Evolutionary conservation across 2,797 vertebrate species (phyloP).

Genomic region (Gymnothorax javanicus): DNA sequence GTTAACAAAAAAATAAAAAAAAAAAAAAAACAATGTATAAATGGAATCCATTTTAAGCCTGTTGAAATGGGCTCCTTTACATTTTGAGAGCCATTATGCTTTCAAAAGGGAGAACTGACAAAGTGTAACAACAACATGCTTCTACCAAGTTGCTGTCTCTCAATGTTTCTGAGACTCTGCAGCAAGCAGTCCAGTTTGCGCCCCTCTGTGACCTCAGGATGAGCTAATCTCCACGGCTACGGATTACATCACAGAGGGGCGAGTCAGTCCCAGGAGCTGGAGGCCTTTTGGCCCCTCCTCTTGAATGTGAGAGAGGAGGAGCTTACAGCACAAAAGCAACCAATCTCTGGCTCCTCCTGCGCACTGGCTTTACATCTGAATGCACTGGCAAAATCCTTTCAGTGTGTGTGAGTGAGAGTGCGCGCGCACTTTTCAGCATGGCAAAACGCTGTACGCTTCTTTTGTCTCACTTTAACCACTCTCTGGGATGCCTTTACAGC

Average conservation of each 20-base stretch:
- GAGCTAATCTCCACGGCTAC: constrained; percentile 58
- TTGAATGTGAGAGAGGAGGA: not conserved
- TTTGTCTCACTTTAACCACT: constrained; percentile 64
- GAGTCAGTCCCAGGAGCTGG: constrained; percentile 62
- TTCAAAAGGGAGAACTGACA: not conserved
- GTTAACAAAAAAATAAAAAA: not conserved
- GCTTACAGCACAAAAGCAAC: not conserved
- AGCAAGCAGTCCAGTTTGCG: not conserved
- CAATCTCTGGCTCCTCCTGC: not conserved
- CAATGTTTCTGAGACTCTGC: constrained; percentile 28
- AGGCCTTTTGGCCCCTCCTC: constrained; percentile 24
- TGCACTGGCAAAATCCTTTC: constrained; percentile 2
- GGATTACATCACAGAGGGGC: constrained; percentile 66
- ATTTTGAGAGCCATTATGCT: not conserved
- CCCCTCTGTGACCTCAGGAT: constrained; percentile 50
- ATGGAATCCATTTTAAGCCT: not conserved
- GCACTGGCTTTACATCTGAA: constrained; percentile 4
- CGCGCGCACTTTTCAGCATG: constrained; percentile 68
- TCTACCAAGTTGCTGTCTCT: constrained; percentile 42
- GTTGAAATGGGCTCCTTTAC: not conserved
- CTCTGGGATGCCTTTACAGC: constrained; percentile 75
- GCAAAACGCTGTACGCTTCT: constrained; percentile 62
- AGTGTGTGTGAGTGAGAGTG: not conserved
- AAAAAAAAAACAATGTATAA: not conserved
- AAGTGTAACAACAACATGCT: constrained; percentile 45